phyloP scores from a whole-genome alignment of 2,888 invertebrate genomes.

The Agrotis clavis region DNA sequence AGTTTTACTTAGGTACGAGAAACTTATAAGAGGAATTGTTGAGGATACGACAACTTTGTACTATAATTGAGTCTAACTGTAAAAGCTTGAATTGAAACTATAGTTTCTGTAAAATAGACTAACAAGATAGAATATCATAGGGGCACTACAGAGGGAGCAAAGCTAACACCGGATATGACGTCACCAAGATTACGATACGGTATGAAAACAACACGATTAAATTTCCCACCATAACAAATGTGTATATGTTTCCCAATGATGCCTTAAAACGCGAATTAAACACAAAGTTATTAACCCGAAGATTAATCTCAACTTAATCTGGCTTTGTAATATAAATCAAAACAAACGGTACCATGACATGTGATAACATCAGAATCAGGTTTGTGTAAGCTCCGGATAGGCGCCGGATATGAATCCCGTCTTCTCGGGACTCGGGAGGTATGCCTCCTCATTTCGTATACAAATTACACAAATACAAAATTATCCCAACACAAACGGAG shows the following conservation, averaged over 20 bases:
- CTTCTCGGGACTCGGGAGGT: slow-evolving; percentile 81
- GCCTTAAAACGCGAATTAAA: slow-evolving; percentile 52
- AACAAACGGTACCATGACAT: slow-evolving; percentile 78
- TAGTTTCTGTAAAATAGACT: neutral
- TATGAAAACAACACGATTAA: slow-evolving; percentile 26
- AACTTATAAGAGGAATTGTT: no score
- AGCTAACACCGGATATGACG: slow-evolving; percentile 9
- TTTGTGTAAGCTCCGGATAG: slow-evolving; percentile 79
- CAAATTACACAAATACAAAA: slow-evolving; percentile 91
- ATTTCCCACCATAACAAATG: slow-evolving; percentile 31
- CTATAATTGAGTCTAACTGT: neutral
- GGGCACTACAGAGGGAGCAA: neutral
- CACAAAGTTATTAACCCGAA: slow-evolving; percentile 68
- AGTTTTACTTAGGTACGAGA: neutral
- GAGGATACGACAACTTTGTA: no score
- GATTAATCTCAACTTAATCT: slow-evolving; percentile 73
- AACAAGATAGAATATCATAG: neutral
- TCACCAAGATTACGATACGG: slow-evolving; percentile 13
- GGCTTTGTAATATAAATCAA: slow-evolving; percentile 75
- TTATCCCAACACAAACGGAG: slow-evolving; percentile 91
- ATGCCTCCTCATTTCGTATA: slow-evolving; percentile 88
- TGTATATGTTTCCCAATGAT: slow-evolving; percentile 37
- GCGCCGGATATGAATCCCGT: slow-evolving; percentile 85
- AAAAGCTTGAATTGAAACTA: neutral
- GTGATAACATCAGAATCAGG: slow-evolving; percentile 84